phyloP scores from a whole-genome alignment of 2,113 vertebrate genomes.

The Gavialis gangeticus region DNA sequence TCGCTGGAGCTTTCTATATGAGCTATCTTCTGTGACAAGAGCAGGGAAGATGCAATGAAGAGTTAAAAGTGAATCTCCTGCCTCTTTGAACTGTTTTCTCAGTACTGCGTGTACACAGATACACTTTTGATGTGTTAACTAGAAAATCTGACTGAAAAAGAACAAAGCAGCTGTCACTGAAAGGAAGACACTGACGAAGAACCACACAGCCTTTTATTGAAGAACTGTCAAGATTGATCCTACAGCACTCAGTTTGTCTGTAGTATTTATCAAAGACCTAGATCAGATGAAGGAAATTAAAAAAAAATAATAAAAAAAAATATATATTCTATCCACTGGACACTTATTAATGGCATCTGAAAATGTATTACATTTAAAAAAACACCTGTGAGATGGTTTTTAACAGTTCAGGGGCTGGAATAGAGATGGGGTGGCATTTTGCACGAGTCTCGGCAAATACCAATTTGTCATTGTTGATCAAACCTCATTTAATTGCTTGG shows the following conservation, averaged over 20 bases:
- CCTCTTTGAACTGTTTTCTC: slow-evolving; percentile 89
- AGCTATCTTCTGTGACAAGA: slow-evolving; percentile 76
- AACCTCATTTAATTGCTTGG: slow-evolving; percentile 14
- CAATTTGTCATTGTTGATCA: slow-evolving; percentile 31
- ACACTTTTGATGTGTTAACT: slow-evolving; percentile 94
- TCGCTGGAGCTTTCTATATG: slow-evolving; percentile 57
- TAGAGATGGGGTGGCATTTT: neutral
- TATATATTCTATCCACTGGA: slow-evolving; percentile 67
- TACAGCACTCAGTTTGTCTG: slow-evolving; percentile 83
- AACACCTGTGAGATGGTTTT: slow-evolving; percentile 63
- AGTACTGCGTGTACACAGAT: slow-evolving; percentile 84
- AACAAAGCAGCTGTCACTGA: slow-evolving; percentile 94
- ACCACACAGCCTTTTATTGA: slow-evolving; percentile 91
- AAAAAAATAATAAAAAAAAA: slow-evolving; percentile 78
- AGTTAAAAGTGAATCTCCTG: slow-evolving; percentile 86
- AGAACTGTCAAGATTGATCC: slow-evolving; percentile 89
- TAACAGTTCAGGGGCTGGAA: slow-evolving; percentile 41
- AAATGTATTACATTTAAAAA: slow-evolving; percentile 75
- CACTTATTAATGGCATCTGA: slow-evolving; percentile 79
- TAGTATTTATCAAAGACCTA: slow-evolving; percentile 86
- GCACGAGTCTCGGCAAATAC: slow-evolving; percentile 28
- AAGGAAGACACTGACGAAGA: slow-evolving; percentile 90
- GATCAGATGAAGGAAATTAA: slow-evolving; percentile 86
- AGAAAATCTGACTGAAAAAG: slow-evolving; percentile 91
- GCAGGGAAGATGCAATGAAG: slow-evolving; percentile 79